Percentiles rank a stretch among this genome's conserved stretches.
Conservation (phyloP, 2,797 vertebrate genomes). For the Falco novaeseelandiae region DNA sequence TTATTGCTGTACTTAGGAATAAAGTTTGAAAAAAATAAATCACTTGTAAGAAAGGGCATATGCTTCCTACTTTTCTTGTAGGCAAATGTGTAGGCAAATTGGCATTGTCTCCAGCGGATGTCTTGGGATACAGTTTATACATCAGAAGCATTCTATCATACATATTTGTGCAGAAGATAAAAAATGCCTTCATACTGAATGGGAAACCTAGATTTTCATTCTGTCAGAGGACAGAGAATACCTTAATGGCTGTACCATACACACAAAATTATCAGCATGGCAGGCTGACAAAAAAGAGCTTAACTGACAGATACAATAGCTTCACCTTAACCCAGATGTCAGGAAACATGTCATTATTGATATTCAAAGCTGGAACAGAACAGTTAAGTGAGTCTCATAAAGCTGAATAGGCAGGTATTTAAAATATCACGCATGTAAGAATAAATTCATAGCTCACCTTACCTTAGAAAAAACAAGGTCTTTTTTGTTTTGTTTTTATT, state of each 20-base stretch:
- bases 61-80: not conserved
- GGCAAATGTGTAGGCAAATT: too few relatives aligned
- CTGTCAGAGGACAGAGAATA: not conserved
- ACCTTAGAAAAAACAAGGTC: not conserved
- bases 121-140: not conserved
- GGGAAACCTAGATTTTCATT: not conserved
- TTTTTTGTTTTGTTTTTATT: not conserved
- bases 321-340: constrained; percentile 57
- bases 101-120: not conserved
- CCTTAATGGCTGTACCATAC: not conserved
- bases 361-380: constrained; percentile 41
- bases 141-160: not conserved
- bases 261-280: constrained; percentile 12
- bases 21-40: not conserved
- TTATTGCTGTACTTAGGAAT: not conserved
- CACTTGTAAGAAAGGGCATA: not conserved
- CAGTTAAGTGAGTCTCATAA: constrained; percentile 35
- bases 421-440: not conserved
- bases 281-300: constrained; percentile 44
- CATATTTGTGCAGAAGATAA: not conserved
- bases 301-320: constrained; percentile 48
- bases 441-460: not conserved
- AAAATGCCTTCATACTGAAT: not conserved
- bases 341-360: constrained; percentile 52
- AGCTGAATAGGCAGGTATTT: constrained; percentile 46